Base-by-base conservation (phyloP, 2,888 invertebrate species). In the Brenthis hecate region DNA sequence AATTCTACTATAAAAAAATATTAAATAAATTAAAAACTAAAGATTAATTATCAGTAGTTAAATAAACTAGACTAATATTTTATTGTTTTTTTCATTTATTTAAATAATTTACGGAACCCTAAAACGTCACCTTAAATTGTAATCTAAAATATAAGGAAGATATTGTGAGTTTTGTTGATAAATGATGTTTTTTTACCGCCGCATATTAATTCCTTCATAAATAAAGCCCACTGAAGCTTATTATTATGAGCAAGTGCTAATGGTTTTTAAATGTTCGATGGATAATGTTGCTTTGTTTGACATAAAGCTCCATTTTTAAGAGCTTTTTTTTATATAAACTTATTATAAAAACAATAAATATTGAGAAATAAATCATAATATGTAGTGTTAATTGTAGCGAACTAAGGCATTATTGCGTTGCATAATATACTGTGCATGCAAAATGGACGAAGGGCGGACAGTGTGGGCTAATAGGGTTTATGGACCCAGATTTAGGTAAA, bases 261-360 rank as follows among this genome's bases (percentile, higher is more conserved):
- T 71, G 68, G 68, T 66, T 71, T 71, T 71, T 66, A 66, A 71
- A 71, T 71, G 71, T 66, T 55, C 63, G 53, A 62, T 50, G 43
- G 60, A 50, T 64, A 65, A 65, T 62, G 61, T 14, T 19, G 50
- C 36, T 43, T 61, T 67, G 53, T 70, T 70, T 56, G 65, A 61
- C 48, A 54, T 58, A 55, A 62, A 43, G 54, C 53, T 47, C 14
- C 5, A 48, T 56, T 36, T 51, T 48, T n/a, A 8, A 36, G 23
- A 19, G 32, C 14, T n/a, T 4, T 28, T 14, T 28, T 14, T 50
- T 51, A 43, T 60, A 28, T 6, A 47, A 19, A 23, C 36, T 51
- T 50, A n/a, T 16, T 28, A 11, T 60, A 50, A 1, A 51, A 50
- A 51, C 28, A 54, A 23, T 28, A 54, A 54, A 28, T 13, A 54